Evolutionary conservation across 2,888 invertebrate genomes (phyloP).

Genomic region (Caenorhabditis sp.): DNA sequence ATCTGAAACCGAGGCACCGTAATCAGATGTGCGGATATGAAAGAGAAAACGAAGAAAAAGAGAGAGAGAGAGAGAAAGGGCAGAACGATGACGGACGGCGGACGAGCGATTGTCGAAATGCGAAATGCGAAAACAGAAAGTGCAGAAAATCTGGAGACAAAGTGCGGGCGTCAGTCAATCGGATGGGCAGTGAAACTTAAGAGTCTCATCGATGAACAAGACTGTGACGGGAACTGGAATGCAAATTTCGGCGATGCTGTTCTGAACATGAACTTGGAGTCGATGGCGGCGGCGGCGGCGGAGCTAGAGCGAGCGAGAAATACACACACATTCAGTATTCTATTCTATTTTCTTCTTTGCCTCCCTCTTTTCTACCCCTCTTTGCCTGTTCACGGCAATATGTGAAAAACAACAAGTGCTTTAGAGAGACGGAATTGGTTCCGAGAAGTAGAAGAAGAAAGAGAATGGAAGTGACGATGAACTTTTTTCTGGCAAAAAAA

Average conservation of each 20-base stretch:
- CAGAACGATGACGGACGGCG: slow-evolving; percentile 13
- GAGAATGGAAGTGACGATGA: not conserved
- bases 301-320: not conserved
- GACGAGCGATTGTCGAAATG: slow-evolving; percentile 43
- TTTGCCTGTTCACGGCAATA: slow-evolving; percentile 5
- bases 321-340: slow-evolving; percentile 23
- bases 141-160: slow-evolving; percentile 49
- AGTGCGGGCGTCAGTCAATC: slow-evolving; percentile 27
- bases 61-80: slow-evolving; percentile 2
- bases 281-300: not conserved
- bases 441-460: slow-evolving; percentile 17
- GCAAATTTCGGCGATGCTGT: not conserved
- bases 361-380: slow-evolving; percentile 1
- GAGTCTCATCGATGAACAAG: slow-evolving; percentile 26
- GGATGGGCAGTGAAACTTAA: slow-evolving; percentile 28
- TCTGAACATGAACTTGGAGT: not conserved
- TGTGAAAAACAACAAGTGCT: slow-evolving; percentile 54
- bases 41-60: slow-evolving; percentile 4
- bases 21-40: not conserved
- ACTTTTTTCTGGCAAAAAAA: not conserved
- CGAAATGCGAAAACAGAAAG: slow-evolving; percentile 44
- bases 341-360: slow-evolving; percentile 20
- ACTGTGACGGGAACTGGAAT: not conserved
- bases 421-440: slow-evolving; percentile 50
- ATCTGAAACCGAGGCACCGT: not conserved